phyloP scores from a whole-genome alignment of 2,797 vertebrate species.

The Nannoperca obscura region DNA sequence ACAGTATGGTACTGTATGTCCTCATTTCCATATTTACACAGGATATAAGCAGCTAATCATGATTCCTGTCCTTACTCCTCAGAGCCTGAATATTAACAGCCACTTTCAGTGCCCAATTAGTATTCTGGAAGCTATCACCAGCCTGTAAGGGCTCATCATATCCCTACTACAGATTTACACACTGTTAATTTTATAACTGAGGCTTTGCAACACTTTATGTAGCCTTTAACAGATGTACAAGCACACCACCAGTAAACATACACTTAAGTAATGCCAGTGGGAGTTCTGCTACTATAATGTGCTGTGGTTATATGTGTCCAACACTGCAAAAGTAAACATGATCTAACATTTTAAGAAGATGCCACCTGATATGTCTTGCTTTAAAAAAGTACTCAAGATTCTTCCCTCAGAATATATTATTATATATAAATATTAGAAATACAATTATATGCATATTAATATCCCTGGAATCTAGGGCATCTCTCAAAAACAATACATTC shows the following conservation, averaged over 20 bases:
- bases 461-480: slow-evolving; percentile 41
- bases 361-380: not conserved
- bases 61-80: slow-evolving; percentile 21
- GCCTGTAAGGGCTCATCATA: slow-evolving; percentile 38
- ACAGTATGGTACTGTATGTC: not conserved
- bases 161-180: slow-evolving; percentile 40
- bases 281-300: slow-evolving; percentile 23
- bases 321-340: slow-evolving; percentile 31
- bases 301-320: slow-evolving; percentile 12
- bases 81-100: slow-evolving; percentile 47
- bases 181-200: slow-evolving; percentile 61
- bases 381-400: slow-evolving; percentile 7
- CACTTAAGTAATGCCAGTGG: slow-evolving; percentile 1
- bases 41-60: slow-evolving; percentile 39
- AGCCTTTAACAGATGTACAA: slow-evolving; percentile 40
- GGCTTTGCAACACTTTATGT: slow-evolving; percentile 47
- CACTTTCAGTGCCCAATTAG: slow-evolving; percentile 41
- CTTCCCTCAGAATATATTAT: not conserved
- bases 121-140: slow-evolving; percentile 50
- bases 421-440: slow-evolving; percentile 1
- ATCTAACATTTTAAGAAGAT: slow-evolving; percentile 15
- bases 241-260: slow-evolving; percentile 37
- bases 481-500: slow-evolving; percentile 44
- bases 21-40: slow-evolving; percentile 37
- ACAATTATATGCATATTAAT: slow-evolving; percentile 31